Evolutionary conservation across 1,140 invertebrate genomes (phyloP), one percentile per base, ranked within the genome.

Genomic region (Wiebesia pumilae): DNA sequence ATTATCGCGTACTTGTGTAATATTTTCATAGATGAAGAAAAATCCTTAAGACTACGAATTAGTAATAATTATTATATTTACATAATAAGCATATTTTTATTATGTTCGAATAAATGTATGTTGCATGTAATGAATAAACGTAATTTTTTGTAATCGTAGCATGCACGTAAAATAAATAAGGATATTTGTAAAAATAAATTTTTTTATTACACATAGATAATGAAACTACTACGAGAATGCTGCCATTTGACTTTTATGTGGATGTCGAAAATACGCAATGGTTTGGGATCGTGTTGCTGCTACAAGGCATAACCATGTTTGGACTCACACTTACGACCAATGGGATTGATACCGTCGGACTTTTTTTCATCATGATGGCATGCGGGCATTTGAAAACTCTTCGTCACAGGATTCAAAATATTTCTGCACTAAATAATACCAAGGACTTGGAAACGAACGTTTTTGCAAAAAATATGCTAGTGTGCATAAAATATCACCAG

Each of bases 401-500:
- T 24, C 14, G 79, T n/a, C 19, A 62, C 27, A 30, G 79, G 35
- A 27, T 65, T 58, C 58, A 30, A 19, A 62, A 19, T 21, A 65
- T 62, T 38, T 78, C 75, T 1, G 21, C 16, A 12, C 27, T 10
- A 47, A 77, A 16, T 6, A 16, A 38, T 24, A 77, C 10, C 14
- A 47, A 43, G 21, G 40, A 40, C 1, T 47, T 27, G 4, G n/a
- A 69, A 33, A 69, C n/a, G 27, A 33, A 27, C 30, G 27, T n/a
- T 54, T 54, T 51, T 78, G 14, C 27, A 16, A 47, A 51, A 78
- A 19, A 40, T 78, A 16, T 51, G 30, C 6, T 43, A 14, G 51
- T 43, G 24, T 79, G 47, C 47, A 79, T 79, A 27, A 79, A 58
- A 43, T 81, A 67, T 67, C 79, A 81, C 35, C 58, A 81, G 58